phyloP scores from a whole-genome alignment of 2,888 invertebrate species.

The Drosophila setosimentum region DNA sequence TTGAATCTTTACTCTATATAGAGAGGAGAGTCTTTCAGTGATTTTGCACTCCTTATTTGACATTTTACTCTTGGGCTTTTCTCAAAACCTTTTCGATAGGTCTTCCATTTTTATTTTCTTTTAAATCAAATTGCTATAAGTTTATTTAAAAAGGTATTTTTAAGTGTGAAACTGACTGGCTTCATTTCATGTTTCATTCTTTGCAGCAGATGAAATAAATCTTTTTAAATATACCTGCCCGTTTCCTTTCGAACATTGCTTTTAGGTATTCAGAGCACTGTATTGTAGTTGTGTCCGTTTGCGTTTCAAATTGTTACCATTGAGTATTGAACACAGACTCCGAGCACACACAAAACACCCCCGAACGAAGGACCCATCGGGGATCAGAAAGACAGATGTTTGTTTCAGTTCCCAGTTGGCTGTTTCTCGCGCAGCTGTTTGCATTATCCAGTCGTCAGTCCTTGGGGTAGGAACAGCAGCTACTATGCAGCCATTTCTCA shows the following conservation, averaged over 20 bases:
- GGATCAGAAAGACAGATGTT: constrained; percentile 48
- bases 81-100: no score
- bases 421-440: constrained; percentile 43
- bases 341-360: constrained; percentile 38
- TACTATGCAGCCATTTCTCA: constrained; percentile 21
- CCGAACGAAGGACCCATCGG: constrained; percentile 23
- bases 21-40: background rate
- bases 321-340: constrained; percentile 16
- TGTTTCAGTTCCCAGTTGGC: constrained; percentile 8
- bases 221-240: constrained; percentile 13
- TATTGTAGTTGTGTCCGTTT: constrained; percentile 9
- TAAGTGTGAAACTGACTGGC: background rate
- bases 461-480: constrained; percentile 29
- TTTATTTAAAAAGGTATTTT: background rate
- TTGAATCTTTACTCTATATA: background rate
- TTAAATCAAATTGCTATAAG: background rate
- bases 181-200: background rate
- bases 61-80: background rate
- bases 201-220: constrained; percentile 1
- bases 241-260: constrained; percentile 13
- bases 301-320: constrained; percentile 36
- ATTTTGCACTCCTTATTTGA: background rate
- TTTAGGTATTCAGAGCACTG: constrained; percentile 16
- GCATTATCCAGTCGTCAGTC: constrained; percentile 42
- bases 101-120: background rate